phyloP scores from a whole-genome alignment of 2,888 invertebrate genomes.

The Macrosoma leucophasiata region DNA sequence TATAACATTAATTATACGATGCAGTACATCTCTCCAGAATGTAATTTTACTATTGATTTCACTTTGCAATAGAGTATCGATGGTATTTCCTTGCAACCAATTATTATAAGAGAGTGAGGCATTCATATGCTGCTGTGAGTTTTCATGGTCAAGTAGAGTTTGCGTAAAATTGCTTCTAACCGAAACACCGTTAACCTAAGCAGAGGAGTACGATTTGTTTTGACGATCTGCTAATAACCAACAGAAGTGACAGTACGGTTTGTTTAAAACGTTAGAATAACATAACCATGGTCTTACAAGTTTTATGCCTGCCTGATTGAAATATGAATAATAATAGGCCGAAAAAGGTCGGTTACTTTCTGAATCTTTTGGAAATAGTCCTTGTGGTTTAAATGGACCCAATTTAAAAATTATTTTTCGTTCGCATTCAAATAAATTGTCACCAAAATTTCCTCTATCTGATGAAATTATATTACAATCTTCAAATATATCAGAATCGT shows the following conservation, averaged over 20 bases:
- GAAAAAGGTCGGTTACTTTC: too few relatives aligned
- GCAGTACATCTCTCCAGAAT: constrained; percentile 1
- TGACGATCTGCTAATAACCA: constrained; percentile 23
- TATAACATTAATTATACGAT: constrained; percentile 24
- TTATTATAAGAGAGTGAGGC: constrained; percentile 25
- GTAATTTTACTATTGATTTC: constrained; percentile 18
- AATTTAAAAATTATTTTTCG: too few relatives aligned
- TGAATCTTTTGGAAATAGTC: constrained; percentile 29
- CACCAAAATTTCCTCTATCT: too few relatives aligned
- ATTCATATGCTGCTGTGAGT: constrained; percentile 25
- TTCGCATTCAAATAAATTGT: too few relatives aligned
- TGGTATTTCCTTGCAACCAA: constrained; percentile 19
- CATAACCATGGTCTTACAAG: constrained; percentile 18
- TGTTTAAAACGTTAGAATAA: constrained; percentile 19
- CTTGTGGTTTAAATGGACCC: too few relatives aligned
- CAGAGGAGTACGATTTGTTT: constrained; percentile 23
- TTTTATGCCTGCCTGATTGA: constrained; percentile 14
- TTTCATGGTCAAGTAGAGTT: constrained; percentile 25
- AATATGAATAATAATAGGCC: too few relatives aligned
- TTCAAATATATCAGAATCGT: too few relatives aligned
- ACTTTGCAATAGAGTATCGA: constrained; percentile 20
- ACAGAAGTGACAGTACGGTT: constrained; percentile 20
- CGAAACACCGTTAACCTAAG: constrained; percentile 26
- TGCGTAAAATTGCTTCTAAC: constrained; percentile 27
- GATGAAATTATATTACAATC: too few relatives aligned